A percentile compares a stretch with the other conserved stretches of the same genome.
These are phyloP conservation scores for Xestia ashworthii DNA, from an alignment of 2,888 invertebrate genomes.

Conservation along the genomic window DNA sequence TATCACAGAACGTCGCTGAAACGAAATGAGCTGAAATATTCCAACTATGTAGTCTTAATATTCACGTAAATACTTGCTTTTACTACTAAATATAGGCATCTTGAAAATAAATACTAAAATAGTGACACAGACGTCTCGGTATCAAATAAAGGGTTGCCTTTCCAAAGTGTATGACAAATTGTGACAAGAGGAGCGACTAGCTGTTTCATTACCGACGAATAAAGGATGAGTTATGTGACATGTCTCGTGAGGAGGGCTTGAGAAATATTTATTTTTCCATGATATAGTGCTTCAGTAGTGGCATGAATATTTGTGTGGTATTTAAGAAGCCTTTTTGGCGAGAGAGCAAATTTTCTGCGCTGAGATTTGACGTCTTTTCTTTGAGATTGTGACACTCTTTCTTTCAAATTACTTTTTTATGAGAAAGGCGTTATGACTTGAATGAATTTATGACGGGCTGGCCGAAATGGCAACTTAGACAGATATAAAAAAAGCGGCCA, in stretches of 20 bases:
- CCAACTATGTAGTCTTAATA: background rate
- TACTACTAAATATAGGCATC: slow-evolving; percentile 6
- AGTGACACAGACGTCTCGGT: slow-evolving; percentile 7
- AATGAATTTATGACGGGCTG: slow-evolving; percentile 11
- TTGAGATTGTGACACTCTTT: slow-evolving; percentile 13
- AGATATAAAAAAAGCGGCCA: background rate
- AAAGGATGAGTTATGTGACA: slow-evolving; percentile 64
- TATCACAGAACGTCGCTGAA: background rate
- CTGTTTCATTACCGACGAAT: slow-evolving; percentile 62
- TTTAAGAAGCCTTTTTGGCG: slow-evolving; percentile 33
- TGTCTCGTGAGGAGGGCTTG: slow-evolving; percentile 47
- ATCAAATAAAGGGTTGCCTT: slow-evolving; percentile 57
- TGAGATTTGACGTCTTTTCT: slow-evolving; percentile 29
- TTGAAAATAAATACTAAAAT: slow-evolving; percentile 18
- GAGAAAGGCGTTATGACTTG: background rate
- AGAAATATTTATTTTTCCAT: slow-evolving; percentile 60
- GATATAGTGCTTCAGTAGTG: slow-evolving; percentile 49
- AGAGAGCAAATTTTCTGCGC: slow-evolving; percentile 10
- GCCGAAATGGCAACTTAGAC: background rate
- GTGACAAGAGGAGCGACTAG: slow-evolving; percentile 51
- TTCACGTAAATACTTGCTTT: slow-evolving; percentile 7
- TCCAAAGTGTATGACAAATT: slow-evolving; percentile 53
- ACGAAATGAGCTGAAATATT: slow-evolving; percentile 15
- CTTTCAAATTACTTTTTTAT: background rate
- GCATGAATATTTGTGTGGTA: slow-evolving; percentile 53